Conservation (phyloP, 2,113 vertebrate genomes). For the Panthera uncia region DNA sequence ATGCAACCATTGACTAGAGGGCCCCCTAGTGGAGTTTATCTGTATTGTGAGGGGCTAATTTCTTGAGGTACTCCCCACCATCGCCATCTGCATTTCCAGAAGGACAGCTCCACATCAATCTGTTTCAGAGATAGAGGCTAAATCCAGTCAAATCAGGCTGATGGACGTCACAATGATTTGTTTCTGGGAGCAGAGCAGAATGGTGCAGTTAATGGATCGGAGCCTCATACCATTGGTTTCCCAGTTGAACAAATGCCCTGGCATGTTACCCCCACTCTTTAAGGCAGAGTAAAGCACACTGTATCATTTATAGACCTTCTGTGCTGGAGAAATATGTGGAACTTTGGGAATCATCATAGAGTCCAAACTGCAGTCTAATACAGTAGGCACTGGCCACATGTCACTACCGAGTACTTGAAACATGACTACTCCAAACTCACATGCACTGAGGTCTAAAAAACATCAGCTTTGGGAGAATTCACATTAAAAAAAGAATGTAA, state of each 20-base stretch:
- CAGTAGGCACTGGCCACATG: background rate
- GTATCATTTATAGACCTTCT: background rate
- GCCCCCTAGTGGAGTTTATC: slow-evolving; percentile 31
- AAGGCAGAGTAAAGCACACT: background rate
- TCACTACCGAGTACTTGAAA: background rate
- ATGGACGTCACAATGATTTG: background rate
- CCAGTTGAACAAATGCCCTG: background rate
- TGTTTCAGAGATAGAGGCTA: background rate
- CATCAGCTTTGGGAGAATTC: background rate
- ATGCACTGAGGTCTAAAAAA: background rate
- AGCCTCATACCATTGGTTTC: background rate
- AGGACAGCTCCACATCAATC: too few relatives aligned
- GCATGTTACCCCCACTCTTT: background rate
- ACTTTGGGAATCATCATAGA: background rate
- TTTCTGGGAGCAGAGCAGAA: background rate
- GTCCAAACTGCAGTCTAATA: background rate
- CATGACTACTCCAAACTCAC: background rate
- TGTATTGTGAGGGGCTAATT: background rate
- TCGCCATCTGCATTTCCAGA: background rate
- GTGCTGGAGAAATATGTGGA: background rate
- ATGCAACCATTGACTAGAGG: background rate
- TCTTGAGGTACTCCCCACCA: background rate
- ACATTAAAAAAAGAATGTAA: background rate
- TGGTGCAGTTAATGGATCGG: background rate
- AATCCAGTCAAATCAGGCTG: background rate